Evolutionary conservation across 1,140 invertebrate genomes (phyloP).

Genomic region (Yoshiicerus persimilis): DNA sequence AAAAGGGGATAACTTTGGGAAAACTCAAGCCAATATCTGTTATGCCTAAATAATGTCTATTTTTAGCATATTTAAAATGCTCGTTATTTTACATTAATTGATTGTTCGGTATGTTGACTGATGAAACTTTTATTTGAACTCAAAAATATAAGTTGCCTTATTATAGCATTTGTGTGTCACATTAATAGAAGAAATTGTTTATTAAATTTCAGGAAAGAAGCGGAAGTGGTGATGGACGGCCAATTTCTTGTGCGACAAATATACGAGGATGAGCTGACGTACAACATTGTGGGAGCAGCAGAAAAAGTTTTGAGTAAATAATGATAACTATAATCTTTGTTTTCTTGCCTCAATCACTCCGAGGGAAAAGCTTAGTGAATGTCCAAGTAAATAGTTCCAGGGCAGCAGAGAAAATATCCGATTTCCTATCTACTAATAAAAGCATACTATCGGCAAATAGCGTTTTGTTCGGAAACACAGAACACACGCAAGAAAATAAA

Average conservation of each 20-base stretch:
- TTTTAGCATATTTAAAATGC: no score
- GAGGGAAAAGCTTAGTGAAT: not conserved
- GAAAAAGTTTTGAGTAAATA: slow-evolving; percentile 84
- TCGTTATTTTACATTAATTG: no score
- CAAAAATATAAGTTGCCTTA: no score
- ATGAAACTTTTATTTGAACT: no score
- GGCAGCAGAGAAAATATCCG: not conserved
- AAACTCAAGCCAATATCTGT: no score
- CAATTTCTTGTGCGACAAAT: slow-evolving; percentile 91
- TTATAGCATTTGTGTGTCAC: no score
- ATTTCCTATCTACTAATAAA: no score
- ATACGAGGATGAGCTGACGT: slow-evolving; percentile 93
- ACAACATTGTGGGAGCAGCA: slow-evolving; percentile 87
- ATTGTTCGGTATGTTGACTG: no score
- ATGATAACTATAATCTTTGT: not conserved
- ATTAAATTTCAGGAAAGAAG: slow-evolving; percentile 73
- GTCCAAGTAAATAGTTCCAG: not conserved
- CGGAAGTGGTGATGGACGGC: slow-evolving; percentile 89
- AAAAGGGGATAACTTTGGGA: no score
- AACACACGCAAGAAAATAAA: not conserved
- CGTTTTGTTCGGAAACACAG: not conserved
- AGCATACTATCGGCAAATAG: not conserved
- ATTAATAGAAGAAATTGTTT: not conserved
- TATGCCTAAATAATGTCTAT: no score
- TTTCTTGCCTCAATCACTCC: not conserved